Evolutionary conservation across 2,113 vertebrate species (phyloP), one percentile per base, ranked within the genome.

Genomic region (Vicugna pacos): DNA sequence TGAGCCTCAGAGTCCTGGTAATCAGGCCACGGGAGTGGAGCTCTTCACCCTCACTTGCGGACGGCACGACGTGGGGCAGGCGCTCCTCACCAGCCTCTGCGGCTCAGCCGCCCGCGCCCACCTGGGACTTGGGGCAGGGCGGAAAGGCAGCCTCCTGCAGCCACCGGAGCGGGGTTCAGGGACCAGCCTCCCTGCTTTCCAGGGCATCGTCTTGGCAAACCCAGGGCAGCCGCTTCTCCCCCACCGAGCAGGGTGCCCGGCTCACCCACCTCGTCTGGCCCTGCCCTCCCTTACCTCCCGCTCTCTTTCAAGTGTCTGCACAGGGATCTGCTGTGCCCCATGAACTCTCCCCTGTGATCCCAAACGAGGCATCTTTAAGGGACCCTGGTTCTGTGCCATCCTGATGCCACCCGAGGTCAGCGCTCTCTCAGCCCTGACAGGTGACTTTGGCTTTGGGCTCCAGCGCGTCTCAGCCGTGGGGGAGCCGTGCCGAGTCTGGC

Each of bases 251-350:
- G 20, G 24, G 7, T 8, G 8, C 2, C 15, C 3, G 15, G 20
- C 35, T 8, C 5, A 5, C n/a, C 24, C 35, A 30, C 35, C 24
- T 54, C 89, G 76, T 92, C 38, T 96, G 83, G 95, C 96, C 73
- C 96, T 96, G 8, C 10, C 89, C 94, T 88, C n/a, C 91, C 85
- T 97, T 96, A 91, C 96, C 85, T 96, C 96, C 94, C 96, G 73
- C 5, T 3, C 77, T 96, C 93, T 92, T 95, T 85, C 58, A 89
- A 94, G 72, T 72, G 94, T 97, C 94, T 98, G 60, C 77, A 92
- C 93, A 46, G 50, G 70, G 14, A 69, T 97, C 87, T 97, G 91
- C 88, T 94, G 56, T 76, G 72, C 79, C 92, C 94, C 92, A 94
- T 95, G 95, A 81, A 96, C 96, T 84, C 82, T 86, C 91, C 82